These are phyloP conservation scores for Apis laboriosa DNA, from an alignment of 1,140 invertebrate species.

Conservation along the genomic window DNA sequence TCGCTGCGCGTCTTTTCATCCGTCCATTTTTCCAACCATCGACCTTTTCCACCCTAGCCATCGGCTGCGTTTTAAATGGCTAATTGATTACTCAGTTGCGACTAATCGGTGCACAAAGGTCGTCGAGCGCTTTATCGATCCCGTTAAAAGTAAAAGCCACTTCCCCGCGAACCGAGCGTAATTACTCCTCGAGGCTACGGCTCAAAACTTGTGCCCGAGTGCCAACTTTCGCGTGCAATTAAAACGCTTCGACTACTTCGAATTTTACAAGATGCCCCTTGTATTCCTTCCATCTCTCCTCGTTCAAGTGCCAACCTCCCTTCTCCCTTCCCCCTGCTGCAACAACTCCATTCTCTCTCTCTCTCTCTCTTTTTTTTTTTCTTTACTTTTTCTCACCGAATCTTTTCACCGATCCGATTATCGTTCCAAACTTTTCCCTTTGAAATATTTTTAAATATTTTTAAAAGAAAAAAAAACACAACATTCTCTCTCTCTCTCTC, in stretches of 20 bases:
- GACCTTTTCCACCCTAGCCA: background rate
- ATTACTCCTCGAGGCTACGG: constrained; percentile 19
- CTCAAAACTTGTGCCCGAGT: constrained; percentile 6
- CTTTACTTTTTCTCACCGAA: no score
- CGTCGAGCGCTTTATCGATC: constrained; percentile 35
- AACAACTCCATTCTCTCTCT: no score
- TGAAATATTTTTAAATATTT: no score
- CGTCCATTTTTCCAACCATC: background rate
- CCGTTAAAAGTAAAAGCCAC: constrained; percentile 39
- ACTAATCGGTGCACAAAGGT: constrained; percentile 38
- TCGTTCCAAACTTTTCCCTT: no score
- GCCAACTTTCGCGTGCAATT: constrained; percentile 30
- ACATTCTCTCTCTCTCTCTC: no score
- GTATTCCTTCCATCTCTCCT: background rate
- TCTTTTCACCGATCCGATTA: no score
- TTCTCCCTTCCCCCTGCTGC: background rate
- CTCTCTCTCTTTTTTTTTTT: no score
- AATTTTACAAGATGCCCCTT: constrained; percentile 11
- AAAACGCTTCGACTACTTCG: constrained; percentile 5
- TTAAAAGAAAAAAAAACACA: no score
- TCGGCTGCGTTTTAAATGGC: background rate
- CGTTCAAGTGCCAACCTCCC: background rate
- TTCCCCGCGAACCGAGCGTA: constrained; percentile 17
- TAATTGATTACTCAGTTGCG: constrained; percentile 28
- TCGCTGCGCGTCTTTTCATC: background rate